phyloP scores from a whole-genome alignment of 2,797 vertebrate genomes.

The Phoeniculus purpureus region DNA sequence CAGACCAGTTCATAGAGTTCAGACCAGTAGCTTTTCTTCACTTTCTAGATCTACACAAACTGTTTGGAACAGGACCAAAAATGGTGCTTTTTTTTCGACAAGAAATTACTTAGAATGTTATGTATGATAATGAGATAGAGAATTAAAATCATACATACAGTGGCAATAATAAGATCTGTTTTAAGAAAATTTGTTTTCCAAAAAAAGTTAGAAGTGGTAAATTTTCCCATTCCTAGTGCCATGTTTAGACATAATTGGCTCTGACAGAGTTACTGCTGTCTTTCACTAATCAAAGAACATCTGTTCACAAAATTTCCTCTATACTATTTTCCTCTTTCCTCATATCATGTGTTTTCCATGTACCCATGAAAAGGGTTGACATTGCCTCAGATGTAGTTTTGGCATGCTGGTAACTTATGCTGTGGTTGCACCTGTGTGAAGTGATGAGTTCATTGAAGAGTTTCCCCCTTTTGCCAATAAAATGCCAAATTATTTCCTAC shows the following conservation, averaged over 20 bases:
- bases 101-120: not conserved
- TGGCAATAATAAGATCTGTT: not conserved
- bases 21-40: not conserved
- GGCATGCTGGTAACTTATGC: not conserved
- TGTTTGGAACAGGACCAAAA: not conserved
- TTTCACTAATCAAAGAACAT: not conserved
- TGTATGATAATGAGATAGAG: not conserved
- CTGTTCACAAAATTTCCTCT: not conserved
- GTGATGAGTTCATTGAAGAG: not conserved
- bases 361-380: not conserved
- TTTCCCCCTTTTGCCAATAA: slow-evolving; percentile 2
- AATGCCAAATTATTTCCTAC: slow-evolving; percentile 33
- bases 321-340: not conserved
- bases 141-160: not conserved
- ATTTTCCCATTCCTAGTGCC: not conserved
- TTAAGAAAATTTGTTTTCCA: not conserved
- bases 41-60: not conserved
- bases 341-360: not conserved
- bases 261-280: not conserved
- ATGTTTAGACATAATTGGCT: not conserved
- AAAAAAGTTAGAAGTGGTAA: not conserved
- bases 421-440: slow-evolving; percentile 23
- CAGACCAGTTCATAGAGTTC: not conserved
- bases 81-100: fast-evolving
- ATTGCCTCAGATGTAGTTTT: slow-evolving; percentile 30